phyloP scores from a whole-genome alignment of 1,140 invertebrate species.

The Sycophila sp. region DNA sequence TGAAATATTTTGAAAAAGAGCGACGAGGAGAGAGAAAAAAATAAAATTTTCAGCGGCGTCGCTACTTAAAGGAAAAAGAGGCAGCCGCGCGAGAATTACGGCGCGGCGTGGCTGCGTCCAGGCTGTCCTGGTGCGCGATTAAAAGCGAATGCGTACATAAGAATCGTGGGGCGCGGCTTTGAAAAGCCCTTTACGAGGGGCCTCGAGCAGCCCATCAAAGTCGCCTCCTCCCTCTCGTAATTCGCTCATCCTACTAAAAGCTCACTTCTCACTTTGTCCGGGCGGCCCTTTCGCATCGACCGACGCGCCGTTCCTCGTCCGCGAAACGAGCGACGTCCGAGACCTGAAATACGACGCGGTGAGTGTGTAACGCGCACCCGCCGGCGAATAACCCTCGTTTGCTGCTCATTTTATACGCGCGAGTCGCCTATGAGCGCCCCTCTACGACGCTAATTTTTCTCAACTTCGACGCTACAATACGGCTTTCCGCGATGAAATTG shows the following conservation, averaged over 20 bases:
- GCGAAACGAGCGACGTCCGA: neutral
- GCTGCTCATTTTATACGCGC: too few species aligned
- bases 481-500: too few species aligned
- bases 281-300: too few species aligned
- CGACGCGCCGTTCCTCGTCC: too few species aligned
- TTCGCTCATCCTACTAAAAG: slow-evolving; percentile 40
- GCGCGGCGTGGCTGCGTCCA: neutral
- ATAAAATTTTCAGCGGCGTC: neutral
- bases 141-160: neutral
- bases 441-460: too few species aligned
- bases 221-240: neutral
- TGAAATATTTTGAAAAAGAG: too few species aligned
- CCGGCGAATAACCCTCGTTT: neutral
- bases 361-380: neutral
- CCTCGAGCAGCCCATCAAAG: neutral
- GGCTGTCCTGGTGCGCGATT: too few species aligned
- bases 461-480: too few species aligned
- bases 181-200: slow-evolving; percentile 6
- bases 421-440: too few species aligned
- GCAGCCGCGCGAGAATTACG: neutral
- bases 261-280: slow-evolving; percentile 30
- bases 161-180: neutral
- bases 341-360: too few species aligned
- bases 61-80: neutral
- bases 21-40: too few species aligned